Evolutionary conservation across 2,888 invertebrate genomes (phyloP).

Genomic region (Tetragonula carbonaria): DNA sequence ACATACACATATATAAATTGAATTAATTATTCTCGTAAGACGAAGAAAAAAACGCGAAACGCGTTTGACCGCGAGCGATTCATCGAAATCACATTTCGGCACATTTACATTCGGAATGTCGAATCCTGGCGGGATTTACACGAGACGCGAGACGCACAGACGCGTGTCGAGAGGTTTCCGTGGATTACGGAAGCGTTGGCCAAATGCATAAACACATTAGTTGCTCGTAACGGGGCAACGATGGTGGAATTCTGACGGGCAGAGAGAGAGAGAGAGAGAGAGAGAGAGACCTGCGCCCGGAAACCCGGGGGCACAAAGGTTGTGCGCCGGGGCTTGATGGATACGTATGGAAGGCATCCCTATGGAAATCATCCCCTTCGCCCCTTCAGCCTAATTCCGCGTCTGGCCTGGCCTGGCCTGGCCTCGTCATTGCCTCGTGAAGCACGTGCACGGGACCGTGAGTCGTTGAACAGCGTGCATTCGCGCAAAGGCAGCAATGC

Average conservation of each 20-base stretch:
- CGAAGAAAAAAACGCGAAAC: no score
- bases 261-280: not conserved
- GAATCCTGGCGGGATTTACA: slow-evolving; percentile 12
- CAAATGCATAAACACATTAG: slow-evolving; percentile 78
- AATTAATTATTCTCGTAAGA: no score
- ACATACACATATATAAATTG: no score
- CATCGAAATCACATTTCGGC: not conserved
- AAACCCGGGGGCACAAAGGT: slow-evolving; percentile 38
- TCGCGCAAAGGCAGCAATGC: not conserved
- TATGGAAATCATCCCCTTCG: slow-evolving; percentile 71
- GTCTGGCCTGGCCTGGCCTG: slow-evolving; percentile 21
- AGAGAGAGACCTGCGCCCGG: slow-evolving; percentile 13
- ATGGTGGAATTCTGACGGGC: slow-evolving; percentile 54
- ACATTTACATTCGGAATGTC: not conserved
- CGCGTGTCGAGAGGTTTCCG: slow-evolving; percentile 10
- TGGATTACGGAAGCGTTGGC: slow-evolving; percentile 68
- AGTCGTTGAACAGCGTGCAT: slow-evolving; percentile 2
- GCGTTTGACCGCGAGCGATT: not conserved
- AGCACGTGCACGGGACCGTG: slow-evolving; percentile 51
- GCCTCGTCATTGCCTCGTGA: slow-evolving; percentile 43
- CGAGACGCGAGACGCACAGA: slow-evolving; percentile 1
- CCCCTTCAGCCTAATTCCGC: slow-evolving; percentile 61
- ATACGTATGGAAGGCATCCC: slow-evolving; percentile 69
- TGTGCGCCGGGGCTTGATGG: slow-evolving; percentile 32
- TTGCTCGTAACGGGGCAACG: slow-evolving; percentile 63